A percentile compares a stretch with the other conserved stretches of the same genome.
Evolutionary conservation across 2,113 vertebrate species (phyloP).

Genomic region (Pelodiscus sinensis): DNA sequence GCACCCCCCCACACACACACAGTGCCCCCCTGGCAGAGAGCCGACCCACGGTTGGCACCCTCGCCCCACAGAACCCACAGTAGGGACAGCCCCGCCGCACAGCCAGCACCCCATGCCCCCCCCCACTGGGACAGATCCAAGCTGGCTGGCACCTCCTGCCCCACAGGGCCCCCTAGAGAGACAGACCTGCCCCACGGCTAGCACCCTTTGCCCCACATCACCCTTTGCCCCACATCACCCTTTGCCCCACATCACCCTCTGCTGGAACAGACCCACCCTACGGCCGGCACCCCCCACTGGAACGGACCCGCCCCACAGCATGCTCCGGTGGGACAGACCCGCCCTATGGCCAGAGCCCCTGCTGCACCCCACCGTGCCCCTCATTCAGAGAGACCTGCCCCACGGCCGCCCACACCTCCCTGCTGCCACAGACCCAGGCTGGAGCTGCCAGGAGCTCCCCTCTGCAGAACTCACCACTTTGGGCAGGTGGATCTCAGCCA

Average conservation of each 20-base stretch:
- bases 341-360: background rate
- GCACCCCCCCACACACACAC: too few relatives aligned
- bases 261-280: too few relatives aligned
- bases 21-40: background rate
- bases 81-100: background rate
- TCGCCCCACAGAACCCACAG: background rate
- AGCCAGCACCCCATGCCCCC: background rate
- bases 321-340: background rate
- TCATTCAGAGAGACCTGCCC: too few relatives aligned
- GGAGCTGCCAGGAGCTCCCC: background rate
- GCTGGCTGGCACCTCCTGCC: too few relatives aligned
- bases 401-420: background rate
- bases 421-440: background rate
- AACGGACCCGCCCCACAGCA: background rate
- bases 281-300: background rate
- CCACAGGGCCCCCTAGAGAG: background rate
- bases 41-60: background rate
- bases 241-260: too few relatives aligned
- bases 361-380: too few relatives aligned
- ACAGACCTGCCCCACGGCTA: background rate
- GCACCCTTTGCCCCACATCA: too few relatives aligned
- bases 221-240: too few relatives aligned
- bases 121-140: background rate
- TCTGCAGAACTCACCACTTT: slow-evolving; percentile 80
- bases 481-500: slow-evolving; percentile 86